phyloP scores from a whole-genome alignment of 2,888 invertebrate genomes.

The Sesamia inferens region DNA sequence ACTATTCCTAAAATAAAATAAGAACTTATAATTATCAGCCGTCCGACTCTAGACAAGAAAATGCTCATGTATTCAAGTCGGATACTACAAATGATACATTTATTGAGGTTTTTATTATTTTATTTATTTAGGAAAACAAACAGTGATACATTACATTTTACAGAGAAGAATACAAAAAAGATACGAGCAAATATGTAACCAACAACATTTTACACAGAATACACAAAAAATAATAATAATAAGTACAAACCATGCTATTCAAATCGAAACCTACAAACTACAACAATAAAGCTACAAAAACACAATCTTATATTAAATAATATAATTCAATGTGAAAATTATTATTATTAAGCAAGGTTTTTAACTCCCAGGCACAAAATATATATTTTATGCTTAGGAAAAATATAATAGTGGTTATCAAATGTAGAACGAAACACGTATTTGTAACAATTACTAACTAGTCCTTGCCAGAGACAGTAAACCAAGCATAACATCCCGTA shows the following conservation, averaged over 20 bases:
- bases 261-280: no score
- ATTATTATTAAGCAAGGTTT: no score
- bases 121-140: no score
- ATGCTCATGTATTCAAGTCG: not conserved
- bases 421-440: not conserved
- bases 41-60: not conserved
- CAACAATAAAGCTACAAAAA: no score
- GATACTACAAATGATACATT: not conserved
- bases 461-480: not conserved
- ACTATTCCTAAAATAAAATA: not conserved
- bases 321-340: no score
- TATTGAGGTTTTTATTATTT: not conserved
- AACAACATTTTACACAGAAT: no score
- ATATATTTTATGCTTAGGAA: not conserved
- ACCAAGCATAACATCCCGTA: conserved; percentile 3
- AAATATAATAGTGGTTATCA: not conserved
- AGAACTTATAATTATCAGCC: not conserved
- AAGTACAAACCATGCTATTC: no score
- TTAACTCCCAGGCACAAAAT: not conserved
- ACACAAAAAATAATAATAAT: no score
- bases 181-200: no score
- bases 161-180: no score
- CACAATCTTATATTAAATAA: no score
- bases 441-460: not conserved
- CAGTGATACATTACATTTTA: no score